These are phyloP conservation scores for Acanthornis magna DNA, from an alignment of 2,797 vertebrate genomes.

Conservation along the genomic window DNA sequence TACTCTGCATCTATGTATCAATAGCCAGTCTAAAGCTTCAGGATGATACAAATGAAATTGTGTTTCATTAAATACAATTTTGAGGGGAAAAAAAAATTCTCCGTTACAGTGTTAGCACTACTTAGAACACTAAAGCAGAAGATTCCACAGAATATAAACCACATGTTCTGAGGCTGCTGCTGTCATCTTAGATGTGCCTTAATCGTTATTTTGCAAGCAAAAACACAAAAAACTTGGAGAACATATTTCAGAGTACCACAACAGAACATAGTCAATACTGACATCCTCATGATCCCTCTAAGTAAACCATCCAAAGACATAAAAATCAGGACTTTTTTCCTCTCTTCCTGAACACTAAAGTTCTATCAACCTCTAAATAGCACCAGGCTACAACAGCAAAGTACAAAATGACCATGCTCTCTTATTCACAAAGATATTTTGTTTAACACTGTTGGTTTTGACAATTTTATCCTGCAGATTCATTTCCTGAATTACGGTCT, in stretches of 20 bases:
- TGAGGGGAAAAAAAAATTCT: background rate
- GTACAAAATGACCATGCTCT: background rate
- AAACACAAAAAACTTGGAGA: background rate
- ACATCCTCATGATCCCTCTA: background rate
- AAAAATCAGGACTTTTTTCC: background rate
- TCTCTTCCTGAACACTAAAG: background rate
- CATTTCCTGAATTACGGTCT: background rate
- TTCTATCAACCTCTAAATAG: background rate
- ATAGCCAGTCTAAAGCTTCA: background rate
- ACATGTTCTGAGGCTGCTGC: background rate
- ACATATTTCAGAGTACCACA: background rate
- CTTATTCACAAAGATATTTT: background rate
- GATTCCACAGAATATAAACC: background rate
- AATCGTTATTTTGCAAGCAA: background rate
- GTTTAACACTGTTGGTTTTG: background rate
- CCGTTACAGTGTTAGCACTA: background rate
- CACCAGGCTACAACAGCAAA: background rate
- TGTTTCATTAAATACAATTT: background rate
- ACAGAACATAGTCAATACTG: background rate
- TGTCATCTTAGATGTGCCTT: background rate
- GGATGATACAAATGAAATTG: background rate
- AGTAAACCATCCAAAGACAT: background rate
- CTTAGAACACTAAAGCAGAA: background rate
- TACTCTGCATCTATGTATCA: background rate
- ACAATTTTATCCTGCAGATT: background rate